A percentile compares a stretch with the other conserved stretches of the same genome.
Conservation (phyloP, 2,113 vertebrate genomes). For the Cisticola juncidis region DNA sequence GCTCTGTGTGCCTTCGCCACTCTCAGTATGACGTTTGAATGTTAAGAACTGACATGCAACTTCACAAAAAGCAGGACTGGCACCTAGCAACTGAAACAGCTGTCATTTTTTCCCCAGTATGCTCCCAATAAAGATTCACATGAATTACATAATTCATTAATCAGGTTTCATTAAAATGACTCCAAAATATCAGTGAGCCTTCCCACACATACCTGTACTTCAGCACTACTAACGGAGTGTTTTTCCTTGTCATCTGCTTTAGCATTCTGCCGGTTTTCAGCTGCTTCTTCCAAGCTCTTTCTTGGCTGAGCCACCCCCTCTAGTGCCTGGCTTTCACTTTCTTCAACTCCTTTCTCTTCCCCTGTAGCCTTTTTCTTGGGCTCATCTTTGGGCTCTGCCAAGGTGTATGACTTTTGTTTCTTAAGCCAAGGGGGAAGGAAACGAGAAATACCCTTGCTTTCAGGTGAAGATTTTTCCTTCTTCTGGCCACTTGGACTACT, state of each 20-base stretch:
- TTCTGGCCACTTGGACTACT: slow-evolving; percentile 69
- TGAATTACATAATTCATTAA: background rate
- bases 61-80: background rate
- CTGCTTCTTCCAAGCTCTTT: slow-evolving; percentile 64
- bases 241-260: slow-evolving; percentile 76
- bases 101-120: background rate
- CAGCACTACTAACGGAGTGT: slow-evolving; percentile 71
- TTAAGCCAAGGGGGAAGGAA: slow-evolving; percentile 96
- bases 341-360: slow-evolving; percentile 51
- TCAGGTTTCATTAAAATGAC: background rate
- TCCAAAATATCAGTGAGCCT: background rate
- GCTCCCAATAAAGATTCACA: background rate
- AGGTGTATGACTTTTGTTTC: slow-evolving; percentile 90
- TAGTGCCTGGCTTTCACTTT: slow-evolving; percentile 32
- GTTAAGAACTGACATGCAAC: background rate
- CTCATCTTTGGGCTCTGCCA: slow-evolving; percentile 76
- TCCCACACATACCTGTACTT: slow-evolving; percentile 79
- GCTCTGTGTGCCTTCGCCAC: background rate
- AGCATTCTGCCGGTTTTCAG: slow-evolving; percentile 59
- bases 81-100: background rate
- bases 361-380: slow-evolving; percentile 60
- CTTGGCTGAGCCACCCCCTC: slow-evolving; percentile 60
- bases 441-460: slow-evolving; percentile 89
- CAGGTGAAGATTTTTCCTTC: slow-evolving; percentile 76
- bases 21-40: background rate